Percentiles rank a stretch among this genome's conserved stretches.
Conservation (phyloP, 2,797 vertebrate genomes). For the Hapalemur alaotrensis region DNA sequence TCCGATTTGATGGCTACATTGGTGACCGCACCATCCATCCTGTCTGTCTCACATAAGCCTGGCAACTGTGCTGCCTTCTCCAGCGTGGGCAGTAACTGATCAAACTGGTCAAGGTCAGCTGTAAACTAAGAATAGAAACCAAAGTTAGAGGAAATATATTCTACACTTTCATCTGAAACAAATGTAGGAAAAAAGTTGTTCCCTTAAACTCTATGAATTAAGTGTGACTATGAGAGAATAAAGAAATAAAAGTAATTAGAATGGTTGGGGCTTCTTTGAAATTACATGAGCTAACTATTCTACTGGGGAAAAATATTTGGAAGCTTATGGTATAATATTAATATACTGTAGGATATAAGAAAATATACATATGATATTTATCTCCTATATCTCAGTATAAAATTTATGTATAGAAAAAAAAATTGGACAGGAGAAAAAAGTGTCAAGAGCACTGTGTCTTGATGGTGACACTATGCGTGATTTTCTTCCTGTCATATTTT, state of each 20-base stretch:
- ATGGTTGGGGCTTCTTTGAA: background rate
- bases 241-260: constrained; percentile 44
- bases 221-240: constrained; percentile 14
- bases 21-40: constrained; percentile 69
- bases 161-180: constrained; percentile 13
- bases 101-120: constrained; percentile 90
- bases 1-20: constrained; percentile 78
- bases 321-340: background rate
- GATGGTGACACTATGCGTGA: background rate
- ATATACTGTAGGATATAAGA: background rate
- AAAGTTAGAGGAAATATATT: constrained; percentile 37
- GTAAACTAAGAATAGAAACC: constrained; percentile 85
- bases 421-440: background rate
- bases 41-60: constrained; percentile 78
- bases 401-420: background rate
- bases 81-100: constrained; percentile 90
- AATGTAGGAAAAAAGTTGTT: constrained; percentile 18
- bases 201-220: constrained; percentile 53
- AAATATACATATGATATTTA: background rate
- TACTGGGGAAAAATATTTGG: background rate
- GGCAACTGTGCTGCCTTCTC: constrained; percentile 86
- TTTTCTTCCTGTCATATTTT: background rate
- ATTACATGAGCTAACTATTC: background rate
- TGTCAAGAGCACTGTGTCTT: background rate
- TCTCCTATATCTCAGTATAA: background rate